Conservation (phyloP, 2,888 invertebrate species). For the Magallana nippona region DNA sequence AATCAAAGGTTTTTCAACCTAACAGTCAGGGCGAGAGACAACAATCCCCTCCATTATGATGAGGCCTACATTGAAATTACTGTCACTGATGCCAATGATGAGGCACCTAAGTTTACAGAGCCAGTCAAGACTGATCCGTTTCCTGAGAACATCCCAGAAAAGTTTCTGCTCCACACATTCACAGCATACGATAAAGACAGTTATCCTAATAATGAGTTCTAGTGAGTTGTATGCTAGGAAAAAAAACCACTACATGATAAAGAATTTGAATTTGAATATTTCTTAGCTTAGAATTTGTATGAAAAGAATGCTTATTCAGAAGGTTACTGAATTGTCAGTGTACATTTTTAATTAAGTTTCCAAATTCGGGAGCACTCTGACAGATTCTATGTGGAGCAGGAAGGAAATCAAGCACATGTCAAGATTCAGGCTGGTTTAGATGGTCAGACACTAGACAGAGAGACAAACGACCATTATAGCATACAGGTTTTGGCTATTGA, state of each 20-base stretch:
- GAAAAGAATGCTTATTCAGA: no score
- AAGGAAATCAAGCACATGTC: conserved; percentile 52
- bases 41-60: conserved; percentile 83
- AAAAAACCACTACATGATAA: background rate
- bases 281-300: no score
- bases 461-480: conserved; percentile 65
- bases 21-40: conserved; percentile 76
- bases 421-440: conserved; percentile 60
- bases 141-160: conserved; percentile 92
- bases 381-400: conserved; percentile 52
- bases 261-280: background rate
- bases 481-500: conserved; percentile 77
- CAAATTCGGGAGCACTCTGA: conserved; percentile 49
- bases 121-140: conserved; percentile 85
- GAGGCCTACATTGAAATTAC: conserved; percentile 97
- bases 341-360: conserved; percentile 41
- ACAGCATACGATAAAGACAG: conserved; percentile 97
- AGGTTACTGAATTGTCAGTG: background rate
- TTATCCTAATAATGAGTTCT: conserved; percentile 84
- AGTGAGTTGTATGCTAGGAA: conserved; percentile 60
- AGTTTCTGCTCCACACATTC: conserved; percentile 94
- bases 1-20: conserved; percentile 74
- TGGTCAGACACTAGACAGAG: conserved; percentile 72
- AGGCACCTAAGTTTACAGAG: conserved; percentile 92
- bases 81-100: conserved; percentile 99